phyloP scores from a whole-genome alignment of 2,797 vertebrate species.

The Sus cebifrons region DNA sequence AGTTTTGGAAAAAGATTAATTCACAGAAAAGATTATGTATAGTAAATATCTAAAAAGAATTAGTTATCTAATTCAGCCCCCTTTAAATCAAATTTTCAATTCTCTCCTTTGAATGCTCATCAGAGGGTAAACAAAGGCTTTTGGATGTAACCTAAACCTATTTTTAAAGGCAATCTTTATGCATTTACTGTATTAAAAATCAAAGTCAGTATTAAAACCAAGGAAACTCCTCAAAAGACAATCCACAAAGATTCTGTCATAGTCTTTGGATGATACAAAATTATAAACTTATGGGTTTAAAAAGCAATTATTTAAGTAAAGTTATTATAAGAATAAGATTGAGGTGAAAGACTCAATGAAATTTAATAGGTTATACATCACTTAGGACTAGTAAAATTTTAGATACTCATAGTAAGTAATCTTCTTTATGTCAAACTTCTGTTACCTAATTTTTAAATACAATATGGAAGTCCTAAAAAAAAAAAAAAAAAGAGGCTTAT shows the following conservation, averaged over 20 bases:
- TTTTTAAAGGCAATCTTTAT: not conserved
- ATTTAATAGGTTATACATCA: not conserved
- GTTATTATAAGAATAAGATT: not conserved
- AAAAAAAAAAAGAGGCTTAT: not conserved
- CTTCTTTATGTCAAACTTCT: not conserved
- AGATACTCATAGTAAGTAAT: not conserved
- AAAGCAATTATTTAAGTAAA: conserved; percentile 54
- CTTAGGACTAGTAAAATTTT: not conserved
- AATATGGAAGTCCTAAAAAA: not conserved
- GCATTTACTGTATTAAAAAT: not conserved
- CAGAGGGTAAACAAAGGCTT: not conserved
- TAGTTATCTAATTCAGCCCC: not conserved
- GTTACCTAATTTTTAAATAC: not conserved
- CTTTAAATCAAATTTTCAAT: not conserved
- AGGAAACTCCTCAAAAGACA: not conserved
- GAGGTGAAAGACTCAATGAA: conserved; percentile 23
- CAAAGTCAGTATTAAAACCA: not conserved
- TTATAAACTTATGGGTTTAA: conserved; percentile 15
- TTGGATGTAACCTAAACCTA: not conserved
- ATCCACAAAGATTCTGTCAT: not conserved
- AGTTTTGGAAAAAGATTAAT: not conserved
- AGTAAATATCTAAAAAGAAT: not conserved
- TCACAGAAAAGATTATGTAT: not conserved
- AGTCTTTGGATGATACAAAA: not conserved
- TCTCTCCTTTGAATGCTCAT: not conserved